Conservation (phyloP, 2,113 vertebrate genomes). For the Sapajus apella region DNA sequence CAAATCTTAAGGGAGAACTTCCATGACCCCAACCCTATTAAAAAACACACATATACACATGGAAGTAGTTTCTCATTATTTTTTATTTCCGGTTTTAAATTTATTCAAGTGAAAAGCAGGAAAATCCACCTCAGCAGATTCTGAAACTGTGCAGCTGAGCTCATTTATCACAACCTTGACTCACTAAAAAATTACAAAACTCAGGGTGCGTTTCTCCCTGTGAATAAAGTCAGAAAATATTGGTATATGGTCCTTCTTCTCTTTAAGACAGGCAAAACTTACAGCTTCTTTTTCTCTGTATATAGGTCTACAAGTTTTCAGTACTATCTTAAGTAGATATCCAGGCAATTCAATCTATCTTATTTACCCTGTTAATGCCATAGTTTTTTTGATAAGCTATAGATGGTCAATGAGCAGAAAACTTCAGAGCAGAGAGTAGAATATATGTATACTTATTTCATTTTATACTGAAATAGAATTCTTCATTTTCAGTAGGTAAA, state of each 20-base stretch:
- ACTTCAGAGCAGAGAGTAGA: neutral
- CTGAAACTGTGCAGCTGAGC: neutral
- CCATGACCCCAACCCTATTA: neutral
- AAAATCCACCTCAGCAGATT: neutral
- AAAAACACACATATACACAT: neutral
- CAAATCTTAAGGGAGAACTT: neutral
- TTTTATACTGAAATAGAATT: neutral
- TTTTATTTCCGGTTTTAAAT: slow-evolving; percentile 15
- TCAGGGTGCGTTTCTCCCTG: neutral
- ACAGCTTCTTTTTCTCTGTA: neutral
- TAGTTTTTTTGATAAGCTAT: slow-evolving; percentile 23
- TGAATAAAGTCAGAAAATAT: neutral
- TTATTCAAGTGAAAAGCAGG: neutral
- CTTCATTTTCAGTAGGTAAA: neutral
- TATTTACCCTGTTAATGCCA: neutral
- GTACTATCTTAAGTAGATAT: neutral
- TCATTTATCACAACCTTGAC: neutral
- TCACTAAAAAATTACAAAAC: neutral
- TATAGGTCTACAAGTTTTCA: neutral
- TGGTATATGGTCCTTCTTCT: neutral
- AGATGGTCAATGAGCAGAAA: neutral
- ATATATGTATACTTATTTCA: neutral
- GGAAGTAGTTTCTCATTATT: neutral
- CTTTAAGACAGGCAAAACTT: neutral
- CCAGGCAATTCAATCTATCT: neutral